Evolutionary conservation across 2,888 invertebrate genomes (phyloP).

Genomic region (Catocala nupta): DNA sequence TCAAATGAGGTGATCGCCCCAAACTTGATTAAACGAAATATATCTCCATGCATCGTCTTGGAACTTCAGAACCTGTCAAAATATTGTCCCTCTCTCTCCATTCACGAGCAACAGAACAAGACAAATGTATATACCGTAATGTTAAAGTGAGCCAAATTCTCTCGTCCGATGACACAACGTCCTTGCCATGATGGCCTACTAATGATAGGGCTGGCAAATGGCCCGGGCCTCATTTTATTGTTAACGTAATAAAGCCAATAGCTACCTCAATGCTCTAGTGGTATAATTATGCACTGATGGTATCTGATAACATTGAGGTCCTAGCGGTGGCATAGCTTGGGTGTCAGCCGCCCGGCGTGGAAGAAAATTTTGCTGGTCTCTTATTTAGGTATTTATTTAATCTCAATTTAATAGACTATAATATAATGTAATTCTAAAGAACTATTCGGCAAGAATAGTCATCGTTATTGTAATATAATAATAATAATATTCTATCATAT

Average conservation of each 20-base stretch:
- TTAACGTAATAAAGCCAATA: not conserved
- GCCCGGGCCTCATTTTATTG: not conserved
- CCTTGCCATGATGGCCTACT: slow-evolving; percentile 44
- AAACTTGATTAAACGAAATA: not conserved
- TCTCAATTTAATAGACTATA: no score
- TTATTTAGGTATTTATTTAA: no score
- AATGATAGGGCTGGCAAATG: slow-evolving; percentile 6
- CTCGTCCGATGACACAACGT: slow-evolving; percentile 42
- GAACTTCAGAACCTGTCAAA: slow-evolving; percentile 24
- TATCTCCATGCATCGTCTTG: not conserved
- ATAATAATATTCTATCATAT: no score
- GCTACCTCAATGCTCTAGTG: no score
- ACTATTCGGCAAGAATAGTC: no score
- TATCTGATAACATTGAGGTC: no score
- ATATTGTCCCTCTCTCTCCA: slow-evolving; percentile 21
- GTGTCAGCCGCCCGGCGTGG: no score
- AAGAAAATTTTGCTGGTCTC: no score
- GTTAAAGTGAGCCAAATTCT: slow-evolving; percentile 45
- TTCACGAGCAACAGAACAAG: slow-evolving; percentile 19
- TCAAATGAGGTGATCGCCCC: not conserved
- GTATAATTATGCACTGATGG: no score
- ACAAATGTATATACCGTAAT: slow-evolving; percentile 45
- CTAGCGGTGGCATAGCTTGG: no score
- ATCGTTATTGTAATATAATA: no score
- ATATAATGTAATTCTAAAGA: no score